Percentiles rank a stretch among this genome's conserved stretches.
phyloP scores from a whole-genome alignment of 2,797 vertebrate genomes.

The Rhinichthys osculus region DNA sequence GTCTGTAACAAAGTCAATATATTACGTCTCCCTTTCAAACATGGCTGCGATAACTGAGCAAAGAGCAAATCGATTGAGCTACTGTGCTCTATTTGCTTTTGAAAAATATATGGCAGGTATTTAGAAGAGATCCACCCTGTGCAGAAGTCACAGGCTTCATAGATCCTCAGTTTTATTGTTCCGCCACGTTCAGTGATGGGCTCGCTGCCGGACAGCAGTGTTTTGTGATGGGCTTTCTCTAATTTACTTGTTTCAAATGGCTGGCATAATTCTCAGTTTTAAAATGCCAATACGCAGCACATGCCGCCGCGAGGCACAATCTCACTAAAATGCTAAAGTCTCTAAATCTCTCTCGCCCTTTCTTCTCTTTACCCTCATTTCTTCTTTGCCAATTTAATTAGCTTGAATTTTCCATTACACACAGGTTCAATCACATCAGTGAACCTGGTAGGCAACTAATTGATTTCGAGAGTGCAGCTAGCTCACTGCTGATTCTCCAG shows the following conservation, averaged over 20 bases:
- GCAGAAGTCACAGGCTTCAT: neutral
- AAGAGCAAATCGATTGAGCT: slow-evolving; percentile 83
- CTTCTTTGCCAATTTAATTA: slow-evolving; percentile 72
- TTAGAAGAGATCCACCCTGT: slow-evolving; percentile 18
- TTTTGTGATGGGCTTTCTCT: slow-evolving; percentile 18
- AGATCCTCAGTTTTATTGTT: slow-evolving; percentile 3
- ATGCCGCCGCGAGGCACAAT: slow-evolving; percentile 28
- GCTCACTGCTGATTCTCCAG: slow-evolving; percentile 61
- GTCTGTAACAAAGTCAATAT: slow-evolving; percentile 80
- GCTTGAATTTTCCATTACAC: slow-evolving; percentile 71
- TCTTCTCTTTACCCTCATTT: slow-evolving; percentile 61
- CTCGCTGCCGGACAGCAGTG: neutral
- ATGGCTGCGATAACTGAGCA: slow-evolving; percentile 75
- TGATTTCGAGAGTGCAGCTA: slow-evolving; percentile 64
- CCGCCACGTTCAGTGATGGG: neutral
- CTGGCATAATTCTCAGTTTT: slow-evolving; percentile 43
- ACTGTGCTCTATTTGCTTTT: slow-evolving; percentile 50
- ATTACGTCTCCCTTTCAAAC: slow-evolving; percentile 84
- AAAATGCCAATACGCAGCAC: slow-evolving; percentile 44
- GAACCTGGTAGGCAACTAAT: slow-evolving; percentile 69
- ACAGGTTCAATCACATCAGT: slow-evolving; percentile 67
- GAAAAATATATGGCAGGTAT: slow-evolving; percentile 34
- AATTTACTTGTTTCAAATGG: slow-evolving; percentile 36
- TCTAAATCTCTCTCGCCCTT: slow-evolving; percentile 60
- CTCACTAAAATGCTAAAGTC: slow-evolving; percentile 39